Evolutionary conservation across 2,113 vertebrate species (phyloP), one percentile per base, ranked within the genome.

Genomic region (Vulpes lagopus): DNA sequence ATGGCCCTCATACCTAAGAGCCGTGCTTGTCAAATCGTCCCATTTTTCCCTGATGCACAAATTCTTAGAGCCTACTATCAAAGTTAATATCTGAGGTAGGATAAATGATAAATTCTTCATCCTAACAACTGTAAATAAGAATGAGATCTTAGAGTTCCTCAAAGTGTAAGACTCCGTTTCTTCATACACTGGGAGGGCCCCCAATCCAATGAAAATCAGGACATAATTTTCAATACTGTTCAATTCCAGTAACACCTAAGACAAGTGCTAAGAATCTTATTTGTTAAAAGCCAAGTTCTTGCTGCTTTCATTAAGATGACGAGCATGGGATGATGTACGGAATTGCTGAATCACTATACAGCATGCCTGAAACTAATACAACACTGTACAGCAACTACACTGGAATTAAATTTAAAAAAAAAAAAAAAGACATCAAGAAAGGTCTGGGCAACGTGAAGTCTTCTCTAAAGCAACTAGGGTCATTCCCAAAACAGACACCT

Each of bases 71-170:
- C 23, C n/a, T 78, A 90, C 38, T 82, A 82, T 32, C 51, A 79
- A 11, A 79, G n/a, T 76, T 51, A 94, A 92, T n/a, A 81, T 30
- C 85, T 51, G 23, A 82, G 12, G 43, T 69, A 25, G 95, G 27
- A 86, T 51, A 83, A 82, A 60, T 5, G 57, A 94, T 43, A 92
- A 80, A 67, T 65, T 81, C 2, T 59, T 96, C 65, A 91, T 51
- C 84, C 49, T 83, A 93, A 73, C n/a, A 84, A 93, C 57, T 91
- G 32, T 59, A 92, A 74, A 83, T 81, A 97, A 65, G 38, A 94
- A 95, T 32, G 12, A 92, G 92, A 62, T 10, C 9, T 60, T 59
- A 57, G 22, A 55, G 35, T 32, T 89, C 23, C 78, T 57, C 95
- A 49, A 94, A 85, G 2, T 65, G 3, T 53, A 79, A 92, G 32